Evolutionary conservation across 1,140 invertebrate species (phyloP), one percentile per base, ranked within the genome.

Genomic region (Monochamus saltuarius): DNA sequence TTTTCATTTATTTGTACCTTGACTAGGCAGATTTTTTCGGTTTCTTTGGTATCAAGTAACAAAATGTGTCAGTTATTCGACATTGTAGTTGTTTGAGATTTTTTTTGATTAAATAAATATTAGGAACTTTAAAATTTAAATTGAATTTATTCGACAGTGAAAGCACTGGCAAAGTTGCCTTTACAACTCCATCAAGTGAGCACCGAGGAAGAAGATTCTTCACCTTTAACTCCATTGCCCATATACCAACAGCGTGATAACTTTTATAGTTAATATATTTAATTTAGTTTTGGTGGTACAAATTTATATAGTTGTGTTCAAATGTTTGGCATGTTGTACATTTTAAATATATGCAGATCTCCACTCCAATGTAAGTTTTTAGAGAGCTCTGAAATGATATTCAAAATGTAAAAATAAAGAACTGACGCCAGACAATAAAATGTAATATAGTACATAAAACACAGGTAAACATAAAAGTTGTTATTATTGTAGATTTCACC

Each of bases 211-310:
- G 86, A 87, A 56, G 86, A 88, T 70, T 79, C 81, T 47, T 88
- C 86, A 62, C 87, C 87, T 38, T 78, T 81, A 68, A 82, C 83
- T 34, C 80, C 84, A 67, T 79, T 92, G 71, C 90, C 90, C 43
- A 81, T 92, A 58, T 90, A 90, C 72, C 90, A 92, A 75, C 90
- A 92, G 77, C 83, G 90, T 72, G 89, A 92, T 69, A 92, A 92
- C 75, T 92, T 84, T 78, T 91, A 89, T 71, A 87, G 88, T 67
- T 92, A 85, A 81, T 67, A 58, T 29, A 29, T 29, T 29, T 56
- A 61, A 60, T 52, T 47, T 61, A 64, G 59, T 59, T 49, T 68
- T 68, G 54, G 50, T 59, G 62, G 65, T 66, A 66, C 65, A 66
- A 66, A 68, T 62, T 63, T 43, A 35, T 62, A 62, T 38, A 58